Evolutionary conservation across 2,113 vertebrate genomes (phyloP).

Genomic region (Microcebus griseorufus): DNA sequence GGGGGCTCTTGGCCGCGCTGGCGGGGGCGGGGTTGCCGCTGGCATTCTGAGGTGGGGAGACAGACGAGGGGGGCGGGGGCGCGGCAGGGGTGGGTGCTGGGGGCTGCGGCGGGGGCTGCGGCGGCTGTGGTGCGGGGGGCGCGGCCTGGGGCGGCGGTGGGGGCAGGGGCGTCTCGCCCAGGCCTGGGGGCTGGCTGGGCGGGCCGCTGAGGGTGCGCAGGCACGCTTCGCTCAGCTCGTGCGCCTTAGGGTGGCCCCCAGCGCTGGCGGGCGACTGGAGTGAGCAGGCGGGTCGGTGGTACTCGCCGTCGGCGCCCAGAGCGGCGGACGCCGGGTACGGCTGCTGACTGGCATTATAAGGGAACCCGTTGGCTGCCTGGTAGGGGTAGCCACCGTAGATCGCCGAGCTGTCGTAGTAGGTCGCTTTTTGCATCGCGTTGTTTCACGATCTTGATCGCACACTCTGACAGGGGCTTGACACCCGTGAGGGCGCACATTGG

Average conservation of each 20-base stretch:
- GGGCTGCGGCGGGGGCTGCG: conserved; percentile 83
- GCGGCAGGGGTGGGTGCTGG: conserved; percentile 86
- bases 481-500: conserved; percentile 99
- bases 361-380: conserved; percentile 98
- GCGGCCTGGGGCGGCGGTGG: conserved; percentile 86
- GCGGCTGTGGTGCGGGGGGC: conserved; percentile 86
- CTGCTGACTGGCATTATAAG: conserved; percentile 98
- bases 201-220: conserved; percentile 91
- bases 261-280: conserved; percentile 93
- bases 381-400: conserved; percentile 99
- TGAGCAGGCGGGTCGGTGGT: conserved; percentile 97
- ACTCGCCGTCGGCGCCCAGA: conserved; percentile 95
- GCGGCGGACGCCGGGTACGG: conserved; percentile 92
- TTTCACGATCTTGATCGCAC: conserved; percentile 99
- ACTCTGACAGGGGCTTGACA: conserved; percentile 99
- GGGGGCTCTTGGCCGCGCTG: conserved; percentile 88
- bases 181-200: conserved; percentile 87
- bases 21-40: conserved; percentile 89
- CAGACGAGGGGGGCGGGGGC: conserved; percentile 87
- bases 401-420: conserved; percentile 99
- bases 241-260: conserved; percentile 92
- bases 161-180: conserved; percentile 86
- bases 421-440: conserved; percentile 99
- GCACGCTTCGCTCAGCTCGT: conserved; percentile 93
- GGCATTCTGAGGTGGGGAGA: conserved; percentile 92